Evolutionary conservation across 2,113 vertebrate species (phyloP).

Genomic region (Suncus etruscus): DNA sequence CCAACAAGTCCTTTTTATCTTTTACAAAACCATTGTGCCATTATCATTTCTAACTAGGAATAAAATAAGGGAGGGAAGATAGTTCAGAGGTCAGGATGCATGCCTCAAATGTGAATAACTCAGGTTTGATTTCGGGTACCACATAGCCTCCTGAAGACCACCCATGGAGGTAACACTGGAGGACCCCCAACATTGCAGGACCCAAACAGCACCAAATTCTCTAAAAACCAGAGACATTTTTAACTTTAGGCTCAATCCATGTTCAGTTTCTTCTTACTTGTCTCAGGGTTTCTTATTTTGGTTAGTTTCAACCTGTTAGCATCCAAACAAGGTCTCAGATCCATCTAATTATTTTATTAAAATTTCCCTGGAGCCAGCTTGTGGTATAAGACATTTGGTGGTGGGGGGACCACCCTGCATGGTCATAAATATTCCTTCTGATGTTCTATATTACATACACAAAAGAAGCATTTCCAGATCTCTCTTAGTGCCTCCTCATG

Average conservation of each 20-base stretch:
- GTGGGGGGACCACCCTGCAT: not conserved
- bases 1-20: not conserved
- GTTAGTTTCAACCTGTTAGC: conserved; percentile 5
- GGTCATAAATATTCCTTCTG: too few species aligned
- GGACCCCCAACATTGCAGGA: too few species aligned
- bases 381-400: not conserved
- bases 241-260: not conserved
- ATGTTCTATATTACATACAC: not conserved
- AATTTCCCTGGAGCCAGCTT: not conserved
- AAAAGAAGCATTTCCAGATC: not conserved
- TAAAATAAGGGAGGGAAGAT: too few species aligned
- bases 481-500: too few species aligned
- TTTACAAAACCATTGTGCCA: not conserved
- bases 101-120: too few species aligned
- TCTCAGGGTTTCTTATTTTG: conserved; percentile 24
- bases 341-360: not conserved
- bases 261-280: not conserved
- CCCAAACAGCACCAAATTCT: too few species aligned
- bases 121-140: too few species aligned
- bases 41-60: not conserved
- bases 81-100: too few species aligned
- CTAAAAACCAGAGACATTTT: conserved; percentile 10
- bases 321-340: not conserved
- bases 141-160: too few species aligned
- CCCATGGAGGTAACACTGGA: too few species aligned